Evolutionary conservation across 2,113 vertebrate genomes (phyloP).

Genomic region (Noturus placidus): DNA sequence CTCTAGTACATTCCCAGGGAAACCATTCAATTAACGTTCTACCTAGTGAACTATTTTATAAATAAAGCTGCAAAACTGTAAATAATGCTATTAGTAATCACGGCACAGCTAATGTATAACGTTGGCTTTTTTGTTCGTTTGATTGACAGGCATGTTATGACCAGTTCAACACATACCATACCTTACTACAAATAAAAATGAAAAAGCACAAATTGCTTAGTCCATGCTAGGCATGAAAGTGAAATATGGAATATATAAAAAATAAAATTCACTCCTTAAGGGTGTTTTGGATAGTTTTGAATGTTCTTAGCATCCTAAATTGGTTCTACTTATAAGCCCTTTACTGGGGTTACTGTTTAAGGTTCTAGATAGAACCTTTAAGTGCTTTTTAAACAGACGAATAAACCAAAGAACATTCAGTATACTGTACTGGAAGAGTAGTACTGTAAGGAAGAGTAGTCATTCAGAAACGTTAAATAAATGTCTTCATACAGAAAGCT

Average conservation of each 20-base stretch:
- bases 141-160: not conserved
- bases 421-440: too few species aligned
- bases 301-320: not conserved
- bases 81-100: not conserved
- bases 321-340: not conserved
- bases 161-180: not conserved
- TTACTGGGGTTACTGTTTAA: not conserved
- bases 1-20: not conserved
- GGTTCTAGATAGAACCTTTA: not conserved
- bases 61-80: not conserved
- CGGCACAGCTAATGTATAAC: not conserved
- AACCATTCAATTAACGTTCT: constrained; percentile 1
- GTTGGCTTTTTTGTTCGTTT: not conserved
- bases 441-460: not conserved
- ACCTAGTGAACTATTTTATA: not conserved
- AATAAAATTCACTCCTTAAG: not conserved
- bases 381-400: not conserved
- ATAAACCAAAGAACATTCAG: not conserved
- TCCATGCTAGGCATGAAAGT: too few species aligned
- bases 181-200: too few species aligned
- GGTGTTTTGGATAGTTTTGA: not conserved
- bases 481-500: not conserved
- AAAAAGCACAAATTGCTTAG: not conserved
- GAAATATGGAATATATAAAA: too few species aligned
- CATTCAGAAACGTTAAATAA: not conserved